Base-by-base conservation (phyloP, 2,113 vertebrate species). In the Tyto alba region DNA sequence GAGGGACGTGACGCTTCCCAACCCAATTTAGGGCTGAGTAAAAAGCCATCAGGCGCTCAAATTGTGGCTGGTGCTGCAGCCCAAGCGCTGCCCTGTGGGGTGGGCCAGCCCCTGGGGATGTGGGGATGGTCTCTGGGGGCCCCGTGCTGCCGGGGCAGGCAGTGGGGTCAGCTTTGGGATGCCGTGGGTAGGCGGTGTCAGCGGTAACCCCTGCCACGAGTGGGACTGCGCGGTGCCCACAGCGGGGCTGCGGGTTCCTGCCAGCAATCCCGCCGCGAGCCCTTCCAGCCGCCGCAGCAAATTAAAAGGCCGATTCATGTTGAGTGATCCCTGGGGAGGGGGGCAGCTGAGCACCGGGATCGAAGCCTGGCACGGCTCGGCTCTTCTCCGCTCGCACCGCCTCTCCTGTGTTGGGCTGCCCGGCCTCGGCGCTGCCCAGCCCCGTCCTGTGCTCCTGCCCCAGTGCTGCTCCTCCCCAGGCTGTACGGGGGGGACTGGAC, bases 291-390 rank as follows among this genome's bases (percentile, higher is more conserved):
- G 95, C 97, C 73, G 97, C 98, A 97, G 98, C 96, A 98, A 98
- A 98, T 98, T 98, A 98, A 98, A 98, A 98, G 97, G 97, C 97
- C 97, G 96, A 98, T 98, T 98, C 95, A 93, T 84, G 97, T 94
- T 97, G 98, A 98, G 96, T 90, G 98, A 96, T 98, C 98, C 98
- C 98, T 63, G 93, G 98, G 97, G 98, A 97, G 96, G 93, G 96
- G 95, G 97, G 90, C 64, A 30, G 95, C 89, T 67, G 76, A 53
- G 76, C 59, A 94, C 93, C 88, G 84, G 96, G 95, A 96, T 97
- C 96, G 82, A 96, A 97, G 97, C 94, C 92, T 95, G 89, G 27
- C 94, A 90, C 81, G 63, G 94, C 92, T 83, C 75, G 25, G 86
- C 45, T 92, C 88, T 10, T 89, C 64, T 92, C 59, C 0, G n/a